phyloP scores from a whole-genome alignment of 2,888 invertebrate species.

The Drosophila helvetica region DNA sequence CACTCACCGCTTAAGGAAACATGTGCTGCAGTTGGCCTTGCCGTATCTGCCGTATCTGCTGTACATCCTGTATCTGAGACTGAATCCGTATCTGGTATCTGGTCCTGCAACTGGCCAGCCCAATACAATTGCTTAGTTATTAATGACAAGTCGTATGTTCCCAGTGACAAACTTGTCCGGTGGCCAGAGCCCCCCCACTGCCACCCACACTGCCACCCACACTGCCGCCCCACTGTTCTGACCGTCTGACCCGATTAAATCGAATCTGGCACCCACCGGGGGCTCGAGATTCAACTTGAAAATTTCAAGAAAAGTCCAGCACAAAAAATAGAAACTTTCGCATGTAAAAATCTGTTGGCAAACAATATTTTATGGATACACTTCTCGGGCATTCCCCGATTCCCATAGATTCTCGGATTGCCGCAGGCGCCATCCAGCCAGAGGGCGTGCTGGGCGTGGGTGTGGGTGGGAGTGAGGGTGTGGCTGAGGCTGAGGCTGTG shows the following conservation, averaged over 20 bases:
- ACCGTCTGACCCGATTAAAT: slow-evolving; percentile 61
- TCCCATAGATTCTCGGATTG: slow-evolving; percentile 33
- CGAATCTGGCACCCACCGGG: slow-evolving; percentile 51
- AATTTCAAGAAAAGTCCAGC: slow-evolving; percentile 6
- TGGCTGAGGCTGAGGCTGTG: neutral
- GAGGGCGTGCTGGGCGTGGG: slow-evolving; percentile 2
- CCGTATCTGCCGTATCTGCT: slow-evolving; percentile 7
- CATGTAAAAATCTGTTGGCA: slow-evolving; percentile 70
- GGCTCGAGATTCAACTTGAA: slow-evolving; percentile 4
- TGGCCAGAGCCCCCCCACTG: slow-evolving; percentile 10
- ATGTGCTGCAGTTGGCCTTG: slow-evolving; percentile 42
- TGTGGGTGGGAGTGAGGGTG: neutral
- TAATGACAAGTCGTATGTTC: slow-evolving; percentile 70
- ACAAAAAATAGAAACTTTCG: slow-evolving; percentile 45
- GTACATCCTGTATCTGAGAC: neutral
- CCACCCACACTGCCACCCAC: neutral
- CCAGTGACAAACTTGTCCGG: slow-evolving; percentile 45
- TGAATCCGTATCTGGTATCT: slow-evolving; percentile 22
- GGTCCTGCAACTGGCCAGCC: slow-evolving; percentile 22
- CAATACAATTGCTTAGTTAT: slow-evolving; percentile 70
- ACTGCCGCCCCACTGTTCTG: neutral
- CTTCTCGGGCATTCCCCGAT: slow-evolving; percentile 18
- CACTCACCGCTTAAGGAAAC: neutral
- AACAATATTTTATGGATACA: slow-evolving; percentile 71
- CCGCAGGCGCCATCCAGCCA: slow-evolving; percentile 47